Evolutionary conservation across 2,113 vertebrate species (phyloP), one percentile per base, ranked within the genome.

Genomic region (Oriolus oriolus): DNA sequence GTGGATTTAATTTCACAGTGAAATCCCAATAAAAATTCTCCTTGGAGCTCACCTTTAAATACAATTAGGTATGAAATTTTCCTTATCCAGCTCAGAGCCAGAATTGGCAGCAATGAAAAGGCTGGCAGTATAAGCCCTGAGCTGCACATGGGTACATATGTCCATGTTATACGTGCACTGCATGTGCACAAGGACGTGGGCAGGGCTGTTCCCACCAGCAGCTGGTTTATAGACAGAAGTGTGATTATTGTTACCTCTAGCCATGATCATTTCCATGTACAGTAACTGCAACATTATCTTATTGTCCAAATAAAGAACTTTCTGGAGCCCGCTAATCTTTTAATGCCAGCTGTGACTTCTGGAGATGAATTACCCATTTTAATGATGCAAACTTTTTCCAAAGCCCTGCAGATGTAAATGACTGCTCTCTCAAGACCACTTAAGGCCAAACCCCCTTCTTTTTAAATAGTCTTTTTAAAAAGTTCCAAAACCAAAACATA

Each of bases 81-180:
- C 63, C 71, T 66, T 47, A 28, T 26, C 42, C 83, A 75, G 56
- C 47, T 30, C 42, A 75, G 79, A 86, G 75, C 35, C 54, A 44
- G 57, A 30, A 79, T 2, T 83, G 54, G 77, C 70, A 57, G 52
- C 56, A 79, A 35, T 19, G 75, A 41, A 3, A 54, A 86, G 59
- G 76, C 93, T 60, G 53, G 19, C 33, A 33, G 50, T 7, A 3
- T 2, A 49, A 44, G 5, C 17, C 2, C 61, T 17, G 74, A 73
- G 17, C 24, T 7, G 71, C 30, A 14, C 0, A 0, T 10, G 63
- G 17, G 7, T 6, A 2, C 14, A 1, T 0, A 3, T 0, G 3
- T 1, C 20, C 2, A 39, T 14, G 11, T 66, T 9, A 42, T 2
- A 39, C n/a, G 13, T 28, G 11, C 26, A 1, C 49, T 41, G 69